Conservation (phyloP, 2,888 invertebrate genomes). For the Hemistola chrysoprasaria region DNA sequence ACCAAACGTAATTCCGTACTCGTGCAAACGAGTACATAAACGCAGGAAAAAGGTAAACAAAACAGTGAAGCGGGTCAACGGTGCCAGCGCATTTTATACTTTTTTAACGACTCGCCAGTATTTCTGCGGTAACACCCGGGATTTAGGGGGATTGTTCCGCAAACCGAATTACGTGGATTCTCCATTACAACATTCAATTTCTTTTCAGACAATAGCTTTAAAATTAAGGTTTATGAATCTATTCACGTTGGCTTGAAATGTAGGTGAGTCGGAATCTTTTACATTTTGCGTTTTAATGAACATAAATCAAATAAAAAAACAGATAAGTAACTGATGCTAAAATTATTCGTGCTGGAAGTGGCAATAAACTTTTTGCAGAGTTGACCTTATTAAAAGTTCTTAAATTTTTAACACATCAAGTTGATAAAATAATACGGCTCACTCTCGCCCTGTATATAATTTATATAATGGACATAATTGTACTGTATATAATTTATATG, state of each 20-base stretch:
- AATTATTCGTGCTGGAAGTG: slow-evolving; percentile 12
- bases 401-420: slow-evolving; percentile 25
- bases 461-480: slow-evolving; percentile 10
- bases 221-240: slow-evolving; percentile 13
- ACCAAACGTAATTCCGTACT: slow-evolving; percentile 15
- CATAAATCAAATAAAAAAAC: slow-evolving; percentile 18
- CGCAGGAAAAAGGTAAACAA: slow-evolving; percentile 42
- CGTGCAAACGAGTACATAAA: slow-evolving; percentile 26
- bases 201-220: slow-evolving; percentile 8
- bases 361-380: slow-evolving; percentile 26
- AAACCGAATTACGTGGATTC: slow-evolving; percentile 48
- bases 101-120: slow-evolving; percentile 47
- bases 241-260: slow-evolving; percentile 4
- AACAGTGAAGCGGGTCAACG: slow-evolving; percentile 47
- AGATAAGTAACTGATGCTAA: slow-evolving; percentile 18
- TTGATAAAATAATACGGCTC: slow-evolving; percentile 17
- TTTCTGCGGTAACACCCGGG: slow-evolving; percentile 26
- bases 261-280: slow-evolving; percentile 5
- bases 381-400: slow-evolving; percentile 26
- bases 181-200: slow-evolving; percentile 28
- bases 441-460: slow-evolving; percentile 15
- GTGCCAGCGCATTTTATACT: slow-evolving; percentile 49
- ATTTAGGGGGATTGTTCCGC: slow-evolving; percentile 37
- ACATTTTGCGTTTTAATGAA: slow-evolving; percentile 3
- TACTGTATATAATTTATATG: slow-evolving; percentile 3